Conservation (phyloP, 2,113 vertebrate species). For the Pachycephala philippinensis region DNA sequence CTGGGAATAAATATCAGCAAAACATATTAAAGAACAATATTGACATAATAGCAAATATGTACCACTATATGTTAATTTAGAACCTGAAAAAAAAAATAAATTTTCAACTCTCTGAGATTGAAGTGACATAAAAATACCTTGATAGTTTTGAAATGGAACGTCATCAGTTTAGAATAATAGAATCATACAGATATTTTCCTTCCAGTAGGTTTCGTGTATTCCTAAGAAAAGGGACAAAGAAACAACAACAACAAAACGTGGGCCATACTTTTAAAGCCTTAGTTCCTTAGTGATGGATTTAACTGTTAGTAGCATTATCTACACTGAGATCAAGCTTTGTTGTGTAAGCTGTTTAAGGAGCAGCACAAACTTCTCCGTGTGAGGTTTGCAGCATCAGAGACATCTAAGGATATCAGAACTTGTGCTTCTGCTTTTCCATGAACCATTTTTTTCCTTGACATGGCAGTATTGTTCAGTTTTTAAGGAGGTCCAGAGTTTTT, state of each 20-base stretch:
- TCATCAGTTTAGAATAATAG: neutral
- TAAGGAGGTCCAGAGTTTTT: neutral
- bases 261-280: neutral
- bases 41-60: neutral
- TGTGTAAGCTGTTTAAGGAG: neutral
- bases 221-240: neutral
- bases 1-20: neutral
- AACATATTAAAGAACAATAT: neutral
- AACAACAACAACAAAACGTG: accelerated
- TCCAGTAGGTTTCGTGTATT: neutral
- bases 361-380: neutral
- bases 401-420: neutral
- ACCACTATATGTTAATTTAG: neutral
- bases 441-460: neutral
- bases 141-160: neutral
- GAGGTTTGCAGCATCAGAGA: neutral
- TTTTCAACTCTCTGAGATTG: neutral
- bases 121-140: neutral
- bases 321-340: neutral
- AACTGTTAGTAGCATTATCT: neutral
- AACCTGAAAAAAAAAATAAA: neutral
- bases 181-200: neutral
- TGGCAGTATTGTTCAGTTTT: neutral
- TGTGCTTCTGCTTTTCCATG: neutral
- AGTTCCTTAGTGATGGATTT: neutral